phyloP scores from a whole-genome alignment of 2,888 invertebrate genomes.

The Agonopterix arenella region DNA sequence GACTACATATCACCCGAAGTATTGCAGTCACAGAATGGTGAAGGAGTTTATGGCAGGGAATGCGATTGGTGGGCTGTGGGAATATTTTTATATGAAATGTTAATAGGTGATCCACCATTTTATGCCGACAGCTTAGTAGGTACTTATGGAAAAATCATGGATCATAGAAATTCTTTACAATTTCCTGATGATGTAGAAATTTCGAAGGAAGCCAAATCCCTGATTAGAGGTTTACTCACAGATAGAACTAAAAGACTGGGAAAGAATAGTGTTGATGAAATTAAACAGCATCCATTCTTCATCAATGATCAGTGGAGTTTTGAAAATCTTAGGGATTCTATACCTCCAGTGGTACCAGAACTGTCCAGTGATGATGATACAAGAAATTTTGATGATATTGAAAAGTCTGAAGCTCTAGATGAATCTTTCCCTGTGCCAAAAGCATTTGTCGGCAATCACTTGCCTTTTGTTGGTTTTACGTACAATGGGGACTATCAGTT shows the following conservation, averaged over 20 bases:
- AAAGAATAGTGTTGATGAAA: constrained; percentile 94
- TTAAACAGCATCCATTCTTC: constrained; percentile 96
- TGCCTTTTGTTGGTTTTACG: constrained; percentile 99
- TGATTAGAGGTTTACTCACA: constrained; percentile 96
- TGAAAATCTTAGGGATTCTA: constrained; percentile 94
- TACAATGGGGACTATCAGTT: constrained; percentile 96
- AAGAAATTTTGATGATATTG: constrained; percentile 98
- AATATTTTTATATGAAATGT: constrained; percentile 99
- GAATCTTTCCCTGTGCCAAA: constrained; percentile 98
- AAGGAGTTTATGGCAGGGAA: constrained; percentile 97
- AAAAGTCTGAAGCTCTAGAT: constrained; percentile 93
- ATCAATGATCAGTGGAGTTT: constrained; percentile 98
- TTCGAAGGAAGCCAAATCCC: constrained; percentile 88
- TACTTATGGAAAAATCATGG: constrained; percentile 99
- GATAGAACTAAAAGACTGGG: constrained; percentile 94
- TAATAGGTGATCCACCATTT: constrained; percentile 98
- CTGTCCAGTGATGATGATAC: constrained; percentile 98
- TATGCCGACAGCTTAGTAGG: constrained; percentile 99
- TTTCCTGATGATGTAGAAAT: constrained; percentile 98
- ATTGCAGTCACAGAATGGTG: constrained; percentile 96
- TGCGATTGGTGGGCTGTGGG: constrained; percentile 99
- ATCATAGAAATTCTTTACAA: constrained; percentile 95
- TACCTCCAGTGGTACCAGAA: constrained; percentile 98
- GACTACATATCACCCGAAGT: constrained; percentile 99
- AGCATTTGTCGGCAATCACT: constrained; percentile 98